These are phyloP conservation scores for Laticauda colubrina DNA, from an alignment of 2,113 vertebrate genomes.

Conservation along the genomic window DNA sequence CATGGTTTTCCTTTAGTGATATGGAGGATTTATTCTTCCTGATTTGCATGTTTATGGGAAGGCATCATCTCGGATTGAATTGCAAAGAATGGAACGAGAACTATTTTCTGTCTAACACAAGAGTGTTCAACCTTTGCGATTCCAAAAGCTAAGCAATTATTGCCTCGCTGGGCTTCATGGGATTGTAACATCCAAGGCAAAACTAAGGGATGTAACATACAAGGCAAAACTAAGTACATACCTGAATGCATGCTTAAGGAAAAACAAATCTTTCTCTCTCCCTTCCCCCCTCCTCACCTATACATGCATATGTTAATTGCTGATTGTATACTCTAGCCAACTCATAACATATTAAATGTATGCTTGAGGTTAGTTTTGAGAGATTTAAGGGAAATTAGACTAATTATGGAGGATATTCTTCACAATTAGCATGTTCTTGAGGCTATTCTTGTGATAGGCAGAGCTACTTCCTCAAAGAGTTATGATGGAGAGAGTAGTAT, in stretches of 20 bases:
- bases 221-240: neutral
- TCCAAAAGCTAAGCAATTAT: neutral
- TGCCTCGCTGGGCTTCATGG: neutral
- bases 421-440: neutral
- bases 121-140: neutral
- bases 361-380: neutral
- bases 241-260: neutral
- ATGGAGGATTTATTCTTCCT: neutral
- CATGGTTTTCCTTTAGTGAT: neutral
- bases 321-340: neutral
- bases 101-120: neutral
- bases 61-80: neutral
- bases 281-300: neutral
- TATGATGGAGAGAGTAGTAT: neutral
- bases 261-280: neutral
- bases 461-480: neutral
- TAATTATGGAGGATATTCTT: neutral
- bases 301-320: neutral
- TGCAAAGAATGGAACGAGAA: neutral
- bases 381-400: neutral
- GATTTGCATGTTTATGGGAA: neutral
- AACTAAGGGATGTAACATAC: neutral
- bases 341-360: neutral
- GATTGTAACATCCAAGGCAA: neutral
- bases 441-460: neutral